A percentile compares a stretch with the other conserved stretches of the same genome.
These are phyloP conservation scores for Glaucomys volans DNA, from an alignment of 2,113 vertebrate species.

Conservation along the genomic window DNA sequence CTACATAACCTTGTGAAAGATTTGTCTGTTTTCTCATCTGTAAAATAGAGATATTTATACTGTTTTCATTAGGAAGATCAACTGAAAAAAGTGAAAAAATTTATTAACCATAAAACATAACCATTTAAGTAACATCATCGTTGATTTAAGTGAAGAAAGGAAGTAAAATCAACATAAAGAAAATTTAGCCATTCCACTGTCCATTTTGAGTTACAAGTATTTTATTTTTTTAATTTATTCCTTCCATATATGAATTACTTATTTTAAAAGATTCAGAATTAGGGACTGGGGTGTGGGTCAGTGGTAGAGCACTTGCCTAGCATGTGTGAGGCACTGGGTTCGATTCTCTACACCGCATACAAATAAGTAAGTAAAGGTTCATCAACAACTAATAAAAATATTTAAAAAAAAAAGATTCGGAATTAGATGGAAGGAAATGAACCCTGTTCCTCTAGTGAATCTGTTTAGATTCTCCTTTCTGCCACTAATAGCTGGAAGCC, in stretches of 20 bases:
- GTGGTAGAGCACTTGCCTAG: too few species aligned
- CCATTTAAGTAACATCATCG: neutral
- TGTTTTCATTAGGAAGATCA: neutral
- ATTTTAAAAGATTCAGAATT: constrained; percentile 10
- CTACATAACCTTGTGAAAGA: neutral
- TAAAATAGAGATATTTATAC: neutral
- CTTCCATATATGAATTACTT: neutral
- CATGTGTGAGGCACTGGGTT: too few species aligned
- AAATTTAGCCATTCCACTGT: neutral
- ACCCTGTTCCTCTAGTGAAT: neutral
- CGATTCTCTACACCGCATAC: too few species aligned
- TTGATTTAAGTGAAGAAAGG: neutral
- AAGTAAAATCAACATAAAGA: neutral
- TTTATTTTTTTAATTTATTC: constrained; percentile 22
- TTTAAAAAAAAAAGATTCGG: neutral
- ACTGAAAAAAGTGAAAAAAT: neutral
- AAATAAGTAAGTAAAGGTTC: too few species aligned
- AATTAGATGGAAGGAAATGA: neutral
- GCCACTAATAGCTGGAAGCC: neutral
- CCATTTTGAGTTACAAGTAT: neutral
- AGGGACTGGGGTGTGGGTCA: too few species aligned
- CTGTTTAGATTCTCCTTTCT: neutral
- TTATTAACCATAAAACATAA: neutral
- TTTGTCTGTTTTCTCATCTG: neutral
- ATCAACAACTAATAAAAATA: too few species aligned